A percentile compares a stretch with the other conserved stretches of the same genome.
Evolutionary conservation across 1,140 invertebrate genomes (phyloP).

Genomic region (Anadara kagoshimensis): DNA sequence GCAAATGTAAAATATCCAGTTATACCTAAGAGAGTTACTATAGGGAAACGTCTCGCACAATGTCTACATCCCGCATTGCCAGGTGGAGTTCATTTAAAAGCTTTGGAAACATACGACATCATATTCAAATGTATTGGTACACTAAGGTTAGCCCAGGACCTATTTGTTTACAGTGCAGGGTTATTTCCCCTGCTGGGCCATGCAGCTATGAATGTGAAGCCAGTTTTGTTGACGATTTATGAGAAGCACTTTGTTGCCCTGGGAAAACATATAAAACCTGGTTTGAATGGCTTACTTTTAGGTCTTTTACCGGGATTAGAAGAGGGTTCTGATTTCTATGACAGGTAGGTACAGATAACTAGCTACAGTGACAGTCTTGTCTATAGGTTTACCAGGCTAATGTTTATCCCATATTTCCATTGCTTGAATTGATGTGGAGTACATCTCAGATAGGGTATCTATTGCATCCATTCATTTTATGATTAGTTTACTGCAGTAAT

Average conservation of each 20-base stretch:
- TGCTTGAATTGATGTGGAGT: no score
- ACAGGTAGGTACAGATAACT: slow-evolving; percentile 76
- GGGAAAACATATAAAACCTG: slow-evolving; percentile 86
- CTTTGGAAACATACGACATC: slow-evolving; percentile 94
- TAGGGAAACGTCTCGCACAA: slow-evolving; percentile 94
- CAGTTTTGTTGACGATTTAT: slow-evolving; percentile 88
- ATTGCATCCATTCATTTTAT: no score
- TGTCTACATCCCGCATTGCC: slow-evolving; percentile 96
- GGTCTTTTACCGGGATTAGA: slow-evolving; percentile 92
- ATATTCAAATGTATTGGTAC: slow-evolving; percentile 94
- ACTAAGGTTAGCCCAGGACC: slow-evolving; percentile 86
- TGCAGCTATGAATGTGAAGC: slow-evolving; percentile 90
- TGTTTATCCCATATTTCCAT: neutral
- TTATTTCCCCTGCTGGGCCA: slow-evolving; percentile 92
- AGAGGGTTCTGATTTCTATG: slow-evolving; percentile 92
- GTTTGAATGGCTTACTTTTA: slow-evolving; percentile 90
- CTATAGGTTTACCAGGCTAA: neutral
- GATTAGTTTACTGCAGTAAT: no score
- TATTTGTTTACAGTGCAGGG: slow-evolving; percentile 89
- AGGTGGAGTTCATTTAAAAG: slow-evolving; percentile 92
- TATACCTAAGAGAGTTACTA: slow-evolving; percentile 92
- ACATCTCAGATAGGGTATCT: no score
- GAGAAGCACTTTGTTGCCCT: slow-evolving; percentile 94
- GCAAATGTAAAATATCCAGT: slow-evolving; percentile 87
- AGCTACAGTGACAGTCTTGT: neutral